A percentile compares a stretch with the other conserved stretches of the same genome.
These are phyloP conservation scores for Pseudocheirus occidentalis DNA, from an alignment of 2,797 vertebrate species.

Conservation along the genomic window DNA sequence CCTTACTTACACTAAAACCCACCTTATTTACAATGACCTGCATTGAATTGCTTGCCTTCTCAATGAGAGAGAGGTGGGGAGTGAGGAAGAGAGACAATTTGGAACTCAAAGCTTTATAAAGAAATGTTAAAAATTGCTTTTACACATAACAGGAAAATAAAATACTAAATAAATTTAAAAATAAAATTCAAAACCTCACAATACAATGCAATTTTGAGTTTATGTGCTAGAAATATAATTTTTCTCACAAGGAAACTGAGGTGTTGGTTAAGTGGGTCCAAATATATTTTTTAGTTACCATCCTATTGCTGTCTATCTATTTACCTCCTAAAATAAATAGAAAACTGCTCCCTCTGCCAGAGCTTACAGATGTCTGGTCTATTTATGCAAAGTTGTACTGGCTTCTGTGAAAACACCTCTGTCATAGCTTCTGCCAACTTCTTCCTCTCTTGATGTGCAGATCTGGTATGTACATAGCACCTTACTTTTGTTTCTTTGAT, in stretches of 20 bases:
- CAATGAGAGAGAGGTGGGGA: too few relatives aligned
- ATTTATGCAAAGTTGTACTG: neutral
- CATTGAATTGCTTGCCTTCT: too few relatives aligned
- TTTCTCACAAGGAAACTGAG: constrained; percentile 33
- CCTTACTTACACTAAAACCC: too few relatives aligned
- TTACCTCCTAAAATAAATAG: neutral
- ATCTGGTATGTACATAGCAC: neutral
- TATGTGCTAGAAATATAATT: neutral
- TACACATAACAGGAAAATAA: too few relatives aligned
- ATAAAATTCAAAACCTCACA: constrained; percentile 41
- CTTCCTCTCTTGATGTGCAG: neutral
- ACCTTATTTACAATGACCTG: too few relatives aligned
- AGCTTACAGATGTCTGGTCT: neutral
- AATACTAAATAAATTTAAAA: too few relatives aligned
- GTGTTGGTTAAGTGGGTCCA: neutral
- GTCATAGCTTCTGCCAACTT: neutral
- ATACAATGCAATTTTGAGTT: constrained; percentile 68
- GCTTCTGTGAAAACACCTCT: neutral
- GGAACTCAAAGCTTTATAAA: too few relatives aligned
- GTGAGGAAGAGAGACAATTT: too few relatives aligned
- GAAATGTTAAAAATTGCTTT: too few relatives aligned
- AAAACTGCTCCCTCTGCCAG: neutral
- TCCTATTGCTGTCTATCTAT: neutral
- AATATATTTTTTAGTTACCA: neutral
- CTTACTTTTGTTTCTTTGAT: neutral